phyloP scores from a whole-genome alignment of 1,140 invertebrate genomes.

The Hypsibius dujardini region DNA sequence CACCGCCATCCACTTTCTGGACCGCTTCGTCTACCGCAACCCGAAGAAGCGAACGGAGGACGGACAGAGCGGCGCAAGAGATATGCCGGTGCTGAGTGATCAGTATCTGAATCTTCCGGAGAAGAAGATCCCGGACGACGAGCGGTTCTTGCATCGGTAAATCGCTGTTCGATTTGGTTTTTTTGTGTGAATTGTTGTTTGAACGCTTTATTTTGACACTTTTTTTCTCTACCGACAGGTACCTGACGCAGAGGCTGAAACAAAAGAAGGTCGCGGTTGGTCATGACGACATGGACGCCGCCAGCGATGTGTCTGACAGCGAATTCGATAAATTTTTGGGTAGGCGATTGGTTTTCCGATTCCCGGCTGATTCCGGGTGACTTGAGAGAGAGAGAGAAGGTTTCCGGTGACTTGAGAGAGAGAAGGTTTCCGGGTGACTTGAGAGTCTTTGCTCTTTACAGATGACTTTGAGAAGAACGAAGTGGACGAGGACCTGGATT shows the following conservation, averaged over 20 bases:
- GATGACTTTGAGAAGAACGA: constrained; percentile 29
- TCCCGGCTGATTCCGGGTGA: constrained; percentile 22
- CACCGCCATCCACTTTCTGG: constrained; percentile 66
- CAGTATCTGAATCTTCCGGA: constrained; percentile 50
- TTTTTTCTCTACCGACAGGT: constrained; percentile 33
- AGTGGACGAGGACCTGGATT: constrained; percentile 25
- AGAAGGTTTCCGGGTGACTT: constrained; percentile 19
- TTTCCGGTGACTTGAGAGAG: too few relatives aligned
- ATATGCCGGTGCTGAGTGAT: constrained; percentile 46
- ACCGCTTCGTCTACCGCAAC: constrained; percentile 88
- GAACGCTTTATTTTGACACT: too few relatives aligned
- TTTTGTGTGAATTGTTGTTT: constrained; percentile 24
- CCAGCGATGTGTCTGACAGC: constrained; percentile 63
- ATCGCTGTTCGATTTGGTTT: constrained; percentile 34
- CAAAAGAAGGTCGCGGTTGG: constrained; percentile 30
- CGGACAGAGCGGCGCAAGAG: constrained; percentile 43
- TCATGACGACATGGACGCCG: constrained; percentile 46
- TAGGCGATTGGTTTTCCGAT: constrained; percentile 22
- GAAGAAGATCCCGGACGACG: constrained; percentile 56
- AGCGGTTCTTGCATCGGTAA: constrained; percentile 50
- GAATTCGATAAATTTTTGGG: constrained; percentile 49
- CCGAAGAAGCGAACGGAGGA: constrained; percentile 60
- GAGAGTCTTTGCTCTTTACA: constrained; percentile 20
- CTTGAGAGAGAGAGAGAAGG: too few relatives aligned
- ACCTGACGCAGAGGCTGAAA: constrained; percentile 26